A percentile compares a stretch with the other conserved stretches of the same genome.
Conservation (phyloP, 2,113 vertebrate genomes). For the Melanerpes formicivorus region DNA sequence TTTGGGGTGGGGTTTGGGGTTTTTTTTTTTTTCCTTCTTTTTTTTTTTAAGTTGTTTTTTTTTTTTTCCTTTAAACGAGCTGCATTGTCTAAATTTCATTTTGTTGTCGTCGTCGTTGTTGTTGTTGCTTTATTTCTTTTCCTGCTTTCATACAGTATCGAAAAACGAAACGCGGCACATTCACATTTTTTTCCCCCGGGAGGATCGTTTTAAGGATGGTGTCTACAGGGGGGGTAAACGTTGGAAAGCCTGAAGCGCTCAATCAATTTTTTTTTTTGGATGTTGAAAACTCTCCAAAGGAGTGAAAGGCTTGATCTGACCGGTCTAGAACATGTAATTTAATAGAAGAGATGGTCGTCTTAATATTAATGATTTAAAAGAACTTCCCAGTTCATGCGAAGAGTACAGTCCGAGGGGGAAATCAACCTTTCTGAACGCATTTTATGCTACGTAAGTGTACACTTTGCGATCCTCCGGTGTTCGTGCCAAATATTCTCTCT, state of each 20-base stretch:
- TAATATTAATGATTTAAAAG: conserved; percentile 90
- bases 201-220: conserved; percentile 89
- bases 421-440: conserved; percentile 79
- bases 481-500: conserved; percentile 98
- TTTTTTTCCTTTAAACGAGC: conserved; percentile 79
- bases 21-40: neutral
- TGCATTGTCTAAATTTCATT: conserved; percentile 85
- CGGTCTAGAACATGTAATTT: conserved; percentile 90
- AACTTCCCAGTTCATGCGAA: conserved; percentile 95
- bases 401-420: conserved; percentile 88
- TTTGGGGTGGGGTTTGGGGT: neutral
- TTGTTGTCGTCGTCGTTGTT: neutral
- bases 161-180: conserved; percentile 95
- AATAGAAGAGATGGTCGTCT: conserved; percentile 85
- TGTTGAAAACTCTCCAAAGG: conserved; percentile 90
- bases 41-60: neutral
- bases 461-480: conserved; percentile 98
- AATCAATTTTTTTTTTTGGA: conserved; percentile 75
- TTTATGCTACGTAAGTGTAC: conserved; percentile 98
- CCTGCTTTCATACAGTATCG: conserved; percentile 92
- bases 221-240: conserved; percentile 95
- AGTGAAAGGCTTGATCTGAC: conserved; percentile 89
- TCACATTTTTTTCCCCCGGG: conserved; percentile 92
- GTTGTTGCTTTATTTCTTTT: conserved; percentile 27
- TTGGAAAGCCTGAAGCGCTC: conserved; percentile 93